These are phyloP conservation scores for Eucera pruinosa DNA, from an alignment of 2,888 invertebrate species.

Conservation along the genomic window DNA sequence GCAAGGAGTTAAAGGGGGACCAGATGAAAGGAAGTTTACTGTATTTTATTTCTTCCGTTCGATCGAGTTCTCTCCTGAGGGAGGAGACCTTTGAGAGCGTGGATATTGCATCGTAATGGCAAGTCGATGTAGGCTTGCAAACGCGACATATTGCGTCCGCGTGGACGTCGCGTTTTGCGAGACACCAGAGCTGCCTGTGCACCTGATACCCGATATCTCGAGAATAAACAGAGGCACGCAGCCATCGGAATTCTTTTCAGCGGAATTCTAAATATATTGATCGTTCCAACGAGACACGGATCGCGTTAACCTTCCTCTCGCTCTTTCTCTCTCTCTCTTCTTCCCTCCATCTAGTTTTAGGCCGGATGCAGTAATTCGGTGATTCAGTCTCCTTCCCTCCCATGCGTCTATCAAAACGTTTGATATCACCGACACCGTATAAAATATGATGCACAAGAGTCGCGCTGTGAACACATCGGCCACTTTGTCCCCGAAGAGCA, in stretches of 20 bases:
- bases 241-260: background rate
- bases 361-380: conserved; percentile 17
- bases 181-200: conserved; percentile 22
- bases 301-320: conserved; percentile 2
- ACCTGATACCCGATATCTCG: conserved; percentile 45
- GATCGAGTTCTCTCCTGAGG: background rate
- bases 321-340: background rate
- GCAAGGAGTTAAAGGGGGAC: no score
- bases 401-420: background rate
- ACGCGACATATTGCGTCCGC: conserved; percentile 45
- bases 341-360: background rate
- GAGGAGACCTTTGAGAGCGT: background rate
- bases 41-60: background rate
- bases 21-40: no score
- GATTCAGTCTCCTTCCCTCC: background rate
- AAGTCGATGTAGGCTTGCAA: conserved; percentile 9
- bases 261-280: conserved; percentile 44
- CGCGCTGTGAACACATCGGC: background rate
- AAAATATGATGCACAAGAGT: background rate
- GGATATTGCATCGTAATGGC: conserved; percentile 1
- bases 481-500: conserved; percentile 12
- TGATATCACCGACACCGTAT: conserved; percentile 7
- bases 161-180: conserved; percentile 21
- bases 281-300: background rate
- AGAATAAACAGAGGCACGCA: conserved; percentile 17